These are phyloP conservation scores for Polia nebulosa DNA, from an alignment of 2,888 invertebrate genomes.

Conservation along the genomic window DNA sequence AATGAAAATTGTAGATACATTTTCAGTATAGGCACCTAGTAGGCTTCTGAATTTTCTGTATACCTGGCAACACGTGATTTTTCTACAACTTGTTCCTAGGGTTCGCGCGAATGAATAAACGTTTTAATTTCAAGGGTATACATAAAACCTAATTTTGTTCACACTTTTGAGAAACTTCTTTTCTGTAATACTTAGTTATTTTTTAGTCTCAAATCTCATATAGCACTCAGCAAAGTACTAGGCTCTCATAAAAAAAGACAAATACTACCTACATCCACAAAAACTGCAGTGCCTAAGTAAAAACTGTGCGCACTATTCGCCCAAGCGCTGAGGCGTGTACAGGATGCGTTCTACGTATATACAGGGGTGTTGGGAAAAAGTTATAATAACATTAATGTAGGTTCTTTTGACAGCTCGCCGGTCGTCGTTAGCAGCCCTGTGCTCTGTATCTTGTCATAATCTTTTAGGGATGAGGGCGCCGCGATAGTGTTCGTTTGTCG, in stretches of 20 bases:
- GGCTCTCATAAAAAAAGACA: conserved; percentile 29
- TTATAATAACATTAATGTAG: conserved; percentile 91
- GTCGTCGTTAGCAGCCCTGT: conserved; percentile 89
- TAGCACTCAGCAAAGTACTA: conserved; percentile 11
- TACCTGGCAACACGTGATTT: background rate
- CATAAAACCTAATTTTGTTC: background rate
- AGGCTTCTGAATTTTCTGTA: background rate
- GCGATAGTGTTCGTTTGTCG: conserved; percentile 63
- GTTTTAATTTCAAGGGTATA: background rate
- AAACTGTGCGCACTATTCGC: conserved; percentile 55
- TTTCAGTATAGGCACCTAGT: background rate
- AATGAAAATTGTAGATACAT: background rate
- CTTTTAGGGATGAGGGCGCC: conserved; percentile 80
- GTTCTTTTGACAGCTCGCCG: conserved; percentile 90
- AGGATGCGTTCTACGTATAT: conserved; percentile 69
- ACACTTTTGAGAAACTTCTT: background rate
- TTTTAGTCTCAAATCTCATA: background rate
- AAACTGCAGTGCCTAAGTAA: conserved; percentile 43
- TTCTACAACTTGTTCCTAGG: conserved; percentile 1
- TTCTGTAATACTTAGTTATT: background rate
- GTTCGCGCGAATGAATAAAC: background rate
- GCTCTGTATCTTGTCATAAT: conserved; percentile 90
- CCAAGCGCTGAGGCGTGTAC: conserved; percentile 56
- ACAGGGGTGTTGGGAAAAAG: conserved; percentile 85
- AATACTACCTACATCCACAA: conserved; percentile 23